Base-by-base conservation (phyloP, 2,113 vertebrate genomes). In the Lagopus leucura region DNA sequence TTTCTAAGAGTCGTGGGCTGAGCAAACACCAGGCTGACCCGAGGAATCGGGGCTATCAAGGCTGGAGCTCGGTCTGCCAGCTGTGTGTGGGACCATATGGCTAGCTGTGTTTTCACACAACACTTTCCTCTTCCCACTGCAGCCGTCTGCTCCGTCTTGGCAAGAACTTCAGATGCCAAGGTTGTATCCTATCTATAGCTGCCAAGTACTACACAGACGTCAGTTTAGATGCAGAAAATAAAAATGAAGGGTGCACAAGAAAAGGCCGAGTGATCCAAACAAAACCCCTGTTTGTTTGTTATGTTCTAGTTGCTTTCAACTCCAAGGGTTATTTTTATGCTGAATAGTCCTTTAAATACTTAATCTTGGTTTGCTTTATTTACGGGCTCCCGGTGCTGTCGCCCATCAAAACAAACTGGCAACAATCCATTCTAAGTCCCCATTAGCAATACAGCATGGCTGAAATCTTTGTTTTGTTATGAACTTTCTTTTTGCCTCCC, bases 381-480 rank as follows among this genome's bases (percentile, higher is more conserved):
- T 95, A 82, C 90, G 73, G 82, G 89, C 82, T 95, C 75, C 40
- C 1, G 6, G 32, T 61, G 75, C 78, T 95, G 94, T 74, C 85
- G 91, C 91, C 47, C 79, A 76, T 79, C 96, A 89, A 76, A 95
- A 95, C 72, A 89, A 40, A 90, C 92, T 95, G 93, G 92, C 90
- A 85, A 17, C n/a, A 22, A 82, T 61, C 92, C 93, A 57, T 70
- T 73, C 73, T 86, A 57, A 93, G 93, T 9, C 88, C 82, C 89
- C 90, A 58, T 82, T 48, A 89, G 93, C 87, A 73, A 20, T 2
- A 82, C 1, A 82, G 89, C 82, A 32, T 8, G 2, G 48, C 38
- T 36, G 65, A 52, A 66, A 77, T 50, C 54, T 69, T 11, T 6
- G 67, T 74, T 90, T 64, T 2, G 2, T 6, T 40, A n/a, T 1